These are phyloP conservation scores for Allobates femoralis DNA, from an alignment of 2,797 vertebrate species.

Conservation along the genomic window DNA sequence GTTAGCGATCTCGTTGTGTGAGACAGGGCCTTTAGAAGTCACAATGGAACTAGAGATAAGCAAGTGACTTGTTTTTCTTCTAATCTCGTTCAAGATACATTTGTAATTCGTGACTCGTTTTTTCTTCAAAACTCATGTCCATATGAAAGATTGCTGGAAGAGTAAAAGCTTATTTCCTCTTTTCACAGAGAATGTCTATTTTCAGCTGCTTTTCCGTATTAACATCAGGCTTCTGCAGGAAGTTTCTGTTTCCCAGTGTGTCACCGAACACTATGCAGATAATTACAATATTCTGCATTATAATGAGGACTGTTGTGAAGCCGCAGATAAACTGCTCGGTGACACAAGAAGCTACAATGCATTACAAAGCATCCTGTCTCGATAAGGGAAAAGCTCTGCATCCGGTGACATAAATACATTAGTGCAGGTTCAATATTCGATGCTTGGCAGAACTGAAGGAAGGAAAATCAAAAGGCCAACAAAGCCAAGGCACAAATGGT, in stretches of 20 bases:
- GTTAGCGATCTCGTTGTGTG: too few relatives aligned
- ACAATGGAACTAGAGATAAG: not conserved
- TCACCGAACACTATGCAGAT: slow-evolving; percentile 38
- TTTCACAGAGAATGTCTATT: not conserved
- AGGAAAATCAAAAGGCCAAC: not conserved
- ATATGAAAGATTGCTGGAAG: not conserved
- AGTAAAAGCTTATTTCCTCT: not conserved
- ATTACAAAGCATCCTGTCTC: slow-evolving; percentile 14
- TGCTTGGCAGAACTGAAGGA: not conserved
- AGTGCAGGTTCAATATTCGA: not conserved
- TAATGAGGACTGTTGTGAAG: slow-evolving; percentile 37
- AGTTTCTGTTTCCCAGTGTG: not conserved
- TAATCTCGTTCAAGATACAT: not conserved
- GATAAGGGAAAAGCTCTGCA: not conserved
- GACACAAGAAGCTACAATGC: slow-evolving; percentile 1
- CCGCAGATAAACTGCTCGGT: slow-evolving; percentile 17
- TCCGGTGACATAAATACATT: slow-evolving; percentile 1
- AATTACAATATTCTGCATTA: slow-evolving; percentile 47
- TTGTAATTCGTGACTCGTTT: not conserved
- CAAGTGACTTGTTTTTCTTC: not conserved
- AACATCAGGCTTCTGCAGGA: slow-evolving; percentile 32
- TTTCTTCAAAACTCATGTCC: not conserved
- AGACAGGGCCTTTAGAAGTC: too few relatives aligned
- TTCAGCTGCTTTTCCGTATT: slow-evolving; percentile 18
- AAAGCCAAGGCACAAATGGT: not conserved